Evolutionary conservation across 2,888 invertebrate species (phyloP), one percentile per base, ranked within the genome.

Genomic region (Philaethria dido): DNA sequence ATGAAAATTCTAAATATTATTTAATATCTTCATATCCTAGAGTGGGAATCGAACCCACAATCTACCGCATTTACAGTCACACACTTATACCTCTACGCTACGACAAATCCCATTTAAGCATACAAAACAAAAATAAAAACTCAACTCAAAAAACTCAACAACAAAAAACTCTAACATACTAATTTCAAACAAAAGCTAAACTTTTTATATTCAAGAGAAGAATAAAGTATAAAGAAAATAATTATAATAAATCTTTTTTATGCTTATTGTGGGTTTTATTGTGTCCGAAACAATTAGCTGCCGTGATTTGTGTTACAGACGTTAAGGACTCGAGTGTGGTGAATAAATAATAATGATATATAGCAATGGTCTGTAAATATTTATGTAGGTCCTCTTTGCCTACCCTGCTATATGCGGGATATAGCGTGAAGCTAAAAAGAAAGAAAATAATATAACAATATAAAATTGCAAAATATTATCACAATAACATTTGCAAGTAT

Each of bases 241-340:
- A 57, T 57, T 57, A 57, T 57, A 57, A 57, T 57, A 57, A 57
- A 57, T 57, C 57, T 25, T 42, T 57, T 57, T 57, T 57, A 42
- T 57, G 42, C 20, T 42, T 57, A 13, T 42, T 57, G 57, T 57
- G 47, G 45, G 48, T 39, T 22, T 54, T 55, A 47, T 57, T 48
- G n/a, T 57, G 45, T 20, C 39, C 22, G 39, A 64, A 64, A 64
- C 64, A 64, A 64, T 57, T 57, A 64, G 64, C 36, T 18, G 8
- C 22, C 9, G 25, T 64, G 39, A 64, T 64, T 64, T 55, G 57
- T 64, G 57, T 57, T 48, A 18, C 22, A 16, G 42, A 57, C 57
- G 42, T 16, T 25, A 57, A 57, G 42, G 57, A 57, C 57, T 57
- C 39, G 57, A 57, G 57, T 57, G 57, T 39, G 42, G 42, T 57